phyloP scores from a whole-genome alignment of 2,797 vertebrate genomes.

The Perdix hodgsoniae region DNA sequence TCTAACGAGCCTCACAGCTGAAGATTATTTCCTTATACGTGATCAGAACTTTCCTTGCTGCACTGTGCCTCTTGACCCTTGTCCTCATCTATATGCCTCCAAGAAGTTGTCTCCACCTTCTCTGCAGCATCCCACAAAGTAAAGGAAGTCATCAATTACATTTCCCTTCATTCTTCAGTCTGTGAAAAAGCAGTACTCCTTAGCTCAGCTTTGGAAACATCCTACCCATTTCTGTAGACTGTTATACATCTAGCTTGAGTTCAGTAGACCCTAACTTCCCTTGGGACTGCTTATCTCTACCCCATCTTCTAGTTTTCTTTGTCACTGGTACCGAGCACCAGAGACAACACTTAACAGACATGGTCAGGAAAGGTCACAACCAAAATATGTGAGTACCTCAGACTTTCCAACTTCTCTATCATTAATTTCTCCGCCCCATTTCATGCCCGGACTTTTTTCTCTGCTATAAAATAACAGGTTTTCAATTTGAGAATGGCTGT shows the following conservation, averaged over 20 bases:
- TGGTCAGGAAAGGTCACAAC: background rate
- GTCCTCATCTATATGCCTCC: background rate
- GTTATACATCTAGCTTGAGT: background rate
- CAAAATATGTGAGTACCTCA: background rate
- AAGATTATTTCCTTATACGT: background rate
- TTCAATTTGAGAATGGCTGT: background rate
- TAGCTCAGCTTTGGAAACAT: background rate
- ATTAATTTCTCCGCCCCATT: background rate
- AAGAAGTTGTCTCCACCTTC: background rate
- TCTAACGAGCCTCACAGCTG: background rate
- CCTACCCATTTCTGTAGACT: background rate
- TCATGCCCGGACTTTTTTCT: background rate
- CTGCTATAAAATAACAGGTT: background rate
- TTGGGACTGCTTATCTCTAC: background rate
- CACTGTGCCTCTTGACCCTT: background rate
- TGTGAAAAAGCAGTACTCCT: background rate
- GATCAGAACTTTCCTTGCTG: background rate
- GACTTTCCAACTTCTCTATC: background rate
- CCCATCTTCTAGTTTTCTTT: background rate
- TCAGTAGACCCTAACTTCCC: background rate
- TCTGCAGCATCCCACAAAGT: background rate
- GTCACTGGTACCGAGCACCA: background rate
- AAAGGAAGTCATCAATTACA: background rate
- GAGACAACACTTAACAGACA: background rate
- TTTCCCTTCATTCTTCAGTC: background rate